These are phyloP conservation scores for Campoletis sonorensis DNA, from an alignment of 1,140 invertebrate genomes.

Conservation along the genomic window DNA sequence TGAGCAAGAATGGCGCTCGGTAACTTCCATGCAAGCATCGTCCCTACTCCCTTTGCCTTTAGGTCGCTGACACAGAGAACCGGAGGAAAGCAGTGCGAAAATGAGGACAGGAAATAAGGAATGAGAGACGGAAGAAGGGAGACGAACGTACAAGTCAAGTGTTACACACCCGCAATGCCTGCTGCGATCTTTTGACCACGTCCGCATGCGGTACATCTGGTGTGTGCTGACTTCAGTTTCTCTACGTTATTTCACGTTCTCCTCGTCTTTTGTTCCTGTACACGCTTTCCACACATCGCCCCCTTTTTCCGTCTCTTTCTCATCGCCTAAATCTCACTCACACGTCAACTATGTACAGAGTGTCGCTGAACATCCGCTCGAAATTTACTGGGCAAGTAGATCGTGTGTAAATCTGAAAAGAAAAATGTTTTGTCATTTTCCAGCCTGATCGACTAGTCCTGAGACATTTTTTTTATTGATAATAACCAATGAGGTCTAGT, in stretches of 20 bases:
- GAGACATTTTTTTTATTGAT: too few relatives aligned
- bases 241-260: slow-evolving; percentile 37
- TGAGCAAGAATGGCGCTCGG: background rate
- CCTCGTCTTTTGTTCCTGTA: background rate
- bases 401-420: too few relatives aligned
- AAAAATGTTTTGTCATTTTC: too few relatives aligned
- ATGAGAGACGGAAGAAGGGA: slow-evolving; percentile 26
- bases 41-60: background rate
- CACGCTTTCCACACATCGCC: background rate
- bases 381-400: too few relatives aligned
- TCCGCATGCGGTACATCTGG: slow-evolving; percentile 65
- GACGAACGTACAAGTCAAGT: slow-evolving; percentile 47
- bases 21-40: slow-evolving; percentile 12
- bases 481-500: too few relatives aligned
- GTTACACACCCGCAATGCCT: slow-evolving; percentile 50
- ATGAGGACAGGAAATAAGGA: slow-evolving; percentile 27
- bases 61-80: background rate
- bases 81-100: background rate
- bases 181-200: slow-evolving; percentile 31
- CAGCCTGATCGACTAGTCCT: too few relatives aligned
- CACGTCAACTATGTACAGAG: background rate
- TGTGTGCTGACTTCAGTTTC: slow-evolving; percentile 54
- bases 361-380: background rate
- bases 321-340: slow-evolving; percentile 2
- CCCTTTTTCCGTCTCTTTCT: background rate